Base-by-base conservation (phyloP, 64 coral and sea anemone genomes). In the Astreopora myriophthalma region DNA sequence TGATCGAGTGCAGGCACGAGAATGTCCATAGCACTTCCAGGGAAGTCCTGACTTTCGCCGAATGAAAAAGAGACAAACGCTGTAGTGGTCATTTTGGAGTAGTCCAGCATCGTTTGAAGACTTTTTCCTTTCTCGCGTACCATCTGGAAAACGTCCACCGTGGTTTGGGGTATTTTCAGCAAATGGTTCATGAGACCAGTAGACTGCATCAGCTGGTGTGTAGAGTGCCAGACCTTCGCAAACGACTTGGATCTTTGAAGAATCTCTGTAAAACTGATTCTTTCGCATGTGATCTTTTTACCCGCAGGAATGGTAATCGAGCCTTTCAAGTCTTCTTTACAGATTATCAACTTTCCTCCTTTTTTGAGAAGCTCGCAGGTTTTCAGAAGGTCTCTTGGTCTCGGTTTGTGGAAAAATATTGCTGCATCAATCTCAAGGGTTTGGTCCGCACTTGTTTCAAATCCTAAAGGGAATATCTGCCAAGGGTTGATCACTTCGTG, bases 351-450 rank as follows among this genome's bases (percentile, higher is more conserved):
- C 49, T 85, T 89, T 11, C 92, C 92, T 32, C 49, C 92, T 11
- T 49, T 28, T 49, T 84, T 94, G 5, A 94, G 79, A 64, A 89
- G 52, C 30, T 89, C 25, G 35, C 92, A 94, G 57, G 76, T 89
- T 51, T 65, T 89, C 46, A 29, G 69, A 19, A 94, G 57, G 63
- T 67, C 66, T 48, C 85, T 94, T 24, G 86, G 33, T 20, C 40
- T 69, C 74, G 92, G 92, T 62, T 89, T 46, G 49, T 89, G 74
- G 78, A 89, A 94, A 84, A 89, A 94, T 58, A 94, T 75, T 44
- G 87, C 68, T 63, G 92, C 92, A 25, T 89, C 92, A 33, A 48
- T 67, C 12, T 76, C 11, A 46, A 1, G 0, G 12, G 10, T 23
- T 12, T 48, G 22, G 6, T 76, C 0, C 7, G 8, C 39, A 76